Conservation (phyloP, 2,113 vertebrate genomes). For the Nestor notabilis region DNA sequence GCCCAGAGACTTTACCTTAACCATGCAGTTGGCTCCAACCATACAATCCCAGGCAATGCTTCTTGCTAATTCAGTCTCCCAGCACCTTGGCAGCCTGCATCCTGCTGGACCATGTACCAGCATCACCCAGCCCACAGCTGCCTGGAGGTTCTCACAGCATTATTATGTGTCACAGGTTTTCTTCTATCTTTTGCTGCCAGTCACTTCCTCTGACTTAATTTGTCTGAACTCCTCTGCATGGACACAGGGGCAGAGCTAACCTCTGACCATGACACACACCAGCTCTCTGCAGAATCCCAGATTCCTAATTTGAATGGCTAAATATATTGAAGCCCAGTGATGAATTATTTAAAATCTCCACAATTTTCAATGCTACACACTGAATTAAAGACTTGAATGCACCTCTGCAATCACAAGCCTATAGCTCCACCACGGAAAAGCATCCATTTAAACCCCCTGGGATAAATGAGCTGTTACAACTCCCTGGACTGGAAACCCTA, state of each 20-base stretch:
- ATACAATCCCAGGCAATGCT: neutral
- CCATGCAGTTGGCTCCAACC: neutral
- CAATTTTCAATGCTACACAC: neutral
- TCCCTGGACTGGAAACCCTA: slow-evolving; percentile 26
- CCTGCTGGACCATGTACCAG: neutral
- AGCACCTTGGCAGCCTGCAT: rapidly evolving
- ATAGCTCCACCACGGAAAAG: neutral
- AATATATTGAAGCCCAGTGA: neutral
- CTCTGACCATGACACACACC: neutral
- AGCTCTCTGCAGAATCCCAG: neutral
- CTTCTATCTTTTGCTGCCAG: neutral
- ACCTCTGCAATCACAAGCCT: neutral
- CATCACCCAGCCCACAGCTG: neutral
- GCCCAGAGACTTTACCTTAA: neutral
- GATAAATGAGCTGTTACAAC: slow-evolving; percentile 13
- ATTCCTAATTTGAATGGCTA: slow-evolving; percentile 17
- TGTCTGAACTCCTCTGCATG: neutral
- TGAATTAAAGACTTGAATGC: neutral
- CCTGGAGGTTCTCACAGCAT: neutral
- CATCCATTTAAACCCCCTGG: neutral
- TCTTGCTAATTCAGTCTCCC: neutral
- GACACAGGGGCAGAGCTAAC: neutral
- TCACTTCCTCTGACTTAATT: neutral
- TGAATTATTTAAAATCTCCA: slow-evolving; percentile 44
- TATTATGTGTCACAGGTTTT: neutral